Conservation (phyloP, 2,797 vertebrate species). For the Kryptopterus vitreolus region DNA sequence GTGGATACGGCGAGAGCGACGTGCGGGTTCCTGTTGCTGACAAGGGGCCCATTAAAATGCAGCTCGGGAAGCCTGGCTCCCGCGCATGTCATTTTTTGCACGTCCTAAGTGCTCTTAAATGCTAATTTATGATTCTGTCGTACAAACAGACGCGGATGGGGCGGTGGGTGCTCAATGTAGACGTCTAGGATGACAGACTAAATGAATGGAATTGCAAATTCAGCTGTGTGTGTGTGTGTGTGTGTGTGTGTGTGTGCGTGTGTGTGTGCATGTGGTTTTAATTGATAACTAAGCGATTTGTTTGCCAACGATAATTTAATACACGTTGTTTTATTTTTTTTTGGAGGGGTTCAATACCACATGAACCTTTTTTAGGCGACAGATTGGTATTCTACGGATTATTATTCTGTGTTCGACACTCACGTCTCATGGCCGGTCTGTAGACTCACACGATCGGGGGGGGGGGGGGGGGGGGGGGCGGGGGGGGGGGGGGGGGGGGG, state of each 20-base stretch:
- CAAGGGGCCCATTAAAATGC: constrained; percentile 54
- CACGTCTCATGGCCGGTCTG: constrained; percentile 16
- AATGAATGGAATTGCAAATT: constrained; percentile 25
- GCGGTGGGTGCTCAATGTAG: neutral
- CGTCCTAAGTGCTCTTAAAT: constrained; percentile 38
- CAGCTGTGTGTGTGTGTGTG: neutral
- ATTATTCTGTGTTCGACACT: neutral
- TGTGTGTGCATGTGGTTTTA: neutral
- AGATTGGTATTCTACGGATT: constrained; percentile 14
- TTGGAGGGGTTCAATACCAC: constrained; percentile 14
- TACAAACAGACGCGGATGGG: neutral
- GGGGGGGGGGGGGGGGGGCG: too few species aligned
- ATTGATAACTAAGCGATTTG: constrained; percentile 13
- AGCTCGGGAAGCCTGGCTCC: constrained; percentile 38
- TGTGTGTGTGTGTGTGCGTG: neutral
- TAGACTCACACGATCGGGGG: neutral
- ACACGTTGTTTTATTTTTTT: constrained; percentile 7
- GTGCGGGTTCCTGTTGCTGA: constrained; percentile 37
- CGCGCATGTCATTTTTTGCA: constrained; percentile 38
- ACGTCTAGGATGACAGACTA: neutral
- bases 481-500: too few species aligned
- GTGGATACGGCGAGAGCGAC: neutral
- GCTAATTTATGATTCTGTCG: constrained; percentile 29
- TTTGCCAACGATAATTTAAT: constrained; percentile 40
- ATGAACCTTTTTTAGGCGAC: constrained; percentile 10